Evolutionary conservation across 1,140 invertebrate genomes (phyloP).

Genomic region (Drosophila orosa): DNA sequence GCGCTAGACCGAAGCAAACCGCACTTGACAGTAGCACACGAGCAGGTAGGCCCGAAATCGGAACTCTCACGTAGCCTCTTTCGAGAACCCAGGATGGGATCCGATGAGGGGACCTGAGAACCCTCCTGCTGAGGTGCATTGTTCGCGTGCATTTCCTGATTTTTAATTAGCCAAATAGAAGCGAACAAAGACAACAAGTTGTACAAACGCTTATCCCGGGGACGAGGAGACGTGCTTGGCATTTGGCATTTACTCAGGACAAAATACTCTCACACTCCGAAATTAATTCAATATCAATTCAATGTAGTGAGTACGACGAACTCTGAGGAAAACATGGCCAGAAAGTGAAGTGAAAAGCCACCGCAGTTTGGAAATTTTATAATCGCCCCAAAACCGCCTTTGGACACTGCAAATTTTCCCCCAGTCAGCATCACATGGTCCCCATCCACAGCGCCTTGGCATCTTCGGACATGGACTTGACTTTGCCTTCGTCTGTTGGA

Average conservation of each 20-base stretch:
- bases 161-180: constrained; percentile 69
- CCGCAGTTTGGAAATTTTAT: constrained; percentile 10
- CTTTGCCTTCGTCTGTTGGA: constrained; percentile 8
- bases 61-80: constrained; percentile 35
- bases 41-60: constrained; percentile 24
- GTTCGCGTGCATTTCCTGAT: constrained; percentile 66
- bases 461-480: constrained; percentile 6
- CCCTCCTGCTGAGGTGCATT: constrained; percentile 18
- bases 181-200: constrained; percentile 27
- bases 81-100: constrained; percentile 13
- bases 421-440: constrained; percentile 11
- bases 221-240: constrained; percentile 40
- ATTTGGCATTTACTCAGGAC: constrained; percentile 18
- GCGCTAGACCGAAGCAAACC: constrained; percentile 60
- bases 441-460: constrained; percentile 9
- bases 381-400: constrained; percentile 16
- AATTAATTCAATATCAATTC: constrained; percentile 64
- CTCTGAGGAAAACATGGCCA: constrained; percentile 23
- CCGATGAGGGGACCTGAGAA: constrained; percentile 5
- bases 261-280: constrained; percentile 26
- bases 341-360: constrained; percentile 50
- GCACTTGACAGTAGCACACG: constrained; percentile 60
- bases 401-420: constrained; percentile 7
- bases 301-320: constrained; percentile 33
- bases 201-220: constrained; percentile 28